Percentiles rank a stretch among this genome's conserved stretches.
phyloP scores from a whole-genome alignment of 2,113 vertebrate genomes.

The Oryzias celebensis region DNA sequence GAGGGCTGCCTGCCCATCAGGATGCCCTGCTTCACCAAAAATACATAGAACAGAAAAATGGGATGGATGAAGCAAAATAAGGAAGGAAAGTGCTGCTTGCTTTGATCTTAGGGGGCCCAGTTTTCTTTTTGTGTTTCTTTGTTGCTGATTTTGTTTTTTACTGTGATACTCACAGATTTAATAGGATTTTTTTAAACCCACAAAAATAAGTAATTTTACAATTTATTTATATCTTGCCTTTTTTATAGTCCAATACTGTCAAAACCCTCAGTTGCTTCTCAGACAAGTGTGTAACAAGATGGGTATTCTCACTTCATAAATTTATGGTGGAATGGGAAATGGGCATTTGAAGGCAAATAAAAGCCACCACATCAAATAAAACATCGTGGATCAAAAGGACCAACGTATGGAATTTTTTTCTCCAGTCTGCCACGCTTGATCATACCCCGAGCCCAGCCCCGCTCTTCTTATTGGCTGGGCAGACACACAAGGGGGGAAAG shows the following conservation, averaged over 20 bases:
- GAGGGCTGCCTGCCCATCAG: constrained; percentile 58
- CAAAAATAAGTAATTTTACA: too few relatives aligned
- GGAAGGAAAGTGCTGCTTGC: constrained; percentile 61
- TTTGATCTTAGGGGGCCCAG: constrained; percentile 71
- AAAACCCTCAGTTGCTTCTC: constrained; percentile 23
- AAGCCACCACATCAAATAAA: constrained; percentile 79
- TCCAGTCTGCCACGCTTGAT: constrained; percentile 64
- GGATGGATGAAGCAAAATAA: constrained; percentile 46
- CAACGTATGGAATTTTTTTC: constrained; percentile 68
- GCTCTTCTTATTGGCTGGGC: constrained; percentile 70
- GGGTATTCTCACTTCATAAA: constrained; percentile 76
- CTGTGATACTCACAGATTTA: too few relatives aligned
- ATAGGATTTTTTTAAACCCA: too few relatives aligned
- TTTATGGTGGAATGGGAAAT: constrained; percentile 72
- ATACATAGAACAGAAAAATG: constrained; percentile 65
- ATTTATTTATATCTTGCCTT: not conserved
- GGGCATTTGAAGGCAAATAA: constrained; percentile 73
- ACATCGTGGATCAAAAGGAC: constrained; percentile 77
- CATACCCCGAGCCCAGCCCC: constrained; percentile 72
- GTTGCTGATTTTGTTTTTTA: too few relatives aligned
- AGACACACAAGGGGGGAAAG: constrained; percentile 71
- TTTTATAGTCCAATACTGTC: constrained; percentile 5
- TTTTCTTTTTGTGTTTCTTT: constrained; percentile 36
- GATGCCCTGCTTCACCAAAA: constrained; percentile 64
- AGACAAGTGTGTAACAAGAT: constrained; percentile 60